Conservation (phyloP, 2,797 vertebrate genomes). For the Eospalax fontanierii region DNA sequence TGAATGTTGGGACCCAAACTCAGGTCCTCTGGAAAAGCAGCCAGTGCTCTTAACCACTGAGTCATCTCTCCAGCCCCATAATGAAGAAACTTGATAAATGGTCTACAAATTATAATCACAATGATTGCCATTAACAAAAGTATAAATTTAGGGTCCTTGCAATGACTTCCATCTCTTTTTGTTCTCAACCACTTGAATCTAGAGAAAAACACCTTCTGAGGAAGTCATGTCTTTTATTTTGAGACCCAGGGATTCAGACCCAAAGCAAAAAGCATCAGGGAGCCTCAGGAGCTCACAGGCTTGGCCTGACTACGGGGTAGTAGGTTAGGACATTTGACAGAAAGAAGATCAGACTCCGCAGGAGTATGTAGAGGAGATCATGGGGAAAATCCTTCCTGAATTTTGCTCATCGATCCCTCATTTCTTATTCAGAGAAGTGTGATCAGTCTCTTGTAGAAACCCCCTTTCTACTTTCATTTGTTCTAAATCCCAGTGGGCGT, state of each 20-base stretch:
- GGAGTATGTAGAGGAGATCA: neutral
- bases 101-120: neutral
- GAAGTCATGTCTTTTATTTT: neutral
- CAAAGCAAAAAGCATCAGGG: neutral
- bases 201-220: neutral
- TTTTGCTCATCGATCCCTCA: neutral
- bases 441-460: neutral
- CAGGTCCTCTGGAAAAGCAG: no score
- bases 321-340: neutral
- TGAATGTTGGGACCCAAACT: no score
- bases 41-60: no score
- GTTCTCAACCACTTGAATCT: neutral
- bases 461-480: neutral
- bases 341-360: neutral
- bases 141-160: neutral
- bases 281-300: neutral
- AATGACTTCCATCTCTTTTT: neutral
- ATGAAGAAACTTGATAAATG: neutral
- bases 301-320: fast-evolving
- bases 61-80: no score
- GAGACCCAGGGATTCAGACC: neutral
- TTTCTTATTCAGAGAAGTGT: neutral
- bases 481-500: neutral
- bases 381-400: neutral
- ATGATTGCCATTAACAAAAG: neutral